Evolutionary conservation across 1,140 invertebrate genomes (phyloP), one percentile per base, ranked within the genome.

Genomic region (Dendroctonus ponderosae): DNA sequence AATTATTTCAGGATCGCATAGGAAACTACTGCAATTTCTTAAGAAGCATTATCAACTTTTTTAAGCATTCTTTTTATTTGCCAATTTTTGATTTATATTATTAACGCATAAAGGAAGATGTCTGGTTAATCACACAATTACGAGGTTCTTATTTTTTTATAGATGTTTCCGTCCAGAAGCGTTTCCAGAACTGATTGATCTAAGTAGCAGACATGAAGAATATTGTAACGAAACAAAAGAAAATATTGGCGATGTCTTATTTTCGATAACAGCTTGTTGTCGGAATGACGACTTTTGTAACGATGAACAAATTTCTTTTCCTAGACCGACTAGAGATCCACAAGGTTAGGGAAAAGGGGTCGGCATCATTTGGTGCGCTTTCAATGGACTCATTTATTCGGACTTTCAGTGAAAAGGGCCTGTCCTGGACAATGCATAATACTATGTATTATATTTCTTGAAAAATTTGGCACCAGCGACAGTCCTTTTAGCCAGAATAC

Each of bases 241-340:
- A n/a, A 12, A 5, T n/a, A 52, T 53, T 14, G 62, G 68, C 65
- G 62, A 62, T 15, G 65, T 74, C 39, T 62, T 63, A 62, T 66
- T 56, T 48, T 57, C 66, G 56, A 56, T 66, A 37, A 63, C 70
- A 46, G 63, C 66, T 26, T 76, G 75, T 70, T 76, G 75, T 69
- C 61, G 70, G 14, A 65, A 73, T 68, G 53, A 46, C 48, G 75
- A 76, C 68, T 76, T 73, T 68, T 75, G 74, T 72, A 75, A 74
- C 63, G 65, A 68, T 56, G 44, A 57, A 26, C 50, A 56, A 9
- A 7, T 67, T 39, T 15, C 56, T 9, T 44, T 65, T 5, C 40
- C 56, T 3, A 40, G 61, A 11, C 51, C 51, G n/a, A 7, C 11
- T 14, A 43, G 51, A n/a, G 41, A 53, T n/a, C 51, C 44, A 12